Percentiles rank a stretch among this genome's conserved stretches.
phyloP scores from a whole-genome alignment of 2,888 invertebrate species.

The Machimus atricapillus region DNA sequence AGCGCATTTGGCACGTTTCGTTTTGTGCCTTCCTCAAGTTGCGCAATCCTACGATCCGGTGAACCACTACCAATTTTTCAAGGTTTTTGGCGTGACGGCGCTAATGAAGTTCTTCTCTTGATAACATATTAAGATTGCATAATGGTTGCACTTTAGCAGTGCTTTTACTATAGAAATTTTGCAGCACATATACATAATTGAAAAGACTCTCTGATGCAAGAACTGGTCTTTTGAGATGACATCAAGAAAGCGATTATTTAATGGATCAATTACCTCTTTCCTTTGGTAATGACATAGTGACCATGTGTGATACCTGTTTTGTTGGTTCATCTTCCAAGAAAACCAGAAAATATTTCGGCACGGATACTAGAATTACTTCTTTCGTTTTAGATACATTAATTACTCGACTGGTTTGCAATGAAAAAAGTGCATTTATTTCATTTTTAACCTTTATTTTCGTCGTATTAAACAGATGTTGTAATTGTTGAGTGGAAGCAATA shows the following conservation, averaged over 20 bases:
- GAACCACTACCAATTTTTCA: neutral
- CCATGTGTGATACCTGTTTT: neutral
- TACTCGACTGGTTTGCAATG: neutral
- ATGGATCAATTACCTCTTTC: neutral
- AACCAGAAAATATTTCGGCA: neutral
- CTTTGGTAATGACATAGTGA: neutral
- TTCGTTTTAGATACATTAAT: neutral
- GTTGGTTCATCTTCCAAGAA: neutral
- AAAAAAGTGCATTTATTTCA: neutral
- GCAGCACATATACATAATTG: neutral
- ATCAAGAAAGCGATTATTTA: neutral
- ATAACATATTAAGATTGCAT: neutral
- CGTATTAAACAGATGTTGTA: neutral
- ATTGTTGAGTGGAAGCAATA: neutral
- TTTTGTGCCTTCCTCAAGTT: neutral
- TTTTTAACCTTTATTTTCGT: neutral
- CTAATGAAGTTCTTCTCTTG: neutral
- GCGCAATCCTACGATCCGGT: neutral
- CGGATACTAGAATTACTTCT: neutral
- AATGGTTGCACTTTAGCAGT: neutral
- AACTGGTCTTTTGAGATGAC: neutral
- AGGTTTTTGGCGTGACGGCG: neutral
- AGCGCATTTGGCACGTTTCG: neutral
- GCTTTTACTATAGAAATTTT: neutral
- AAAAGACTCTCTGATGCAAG: neutral